These are phyloP conservation scores for Sebastolobus alascanus DNA, from an alignment of 2,797 vertebrate genomes.

Conservation along the genomic window DNA sequence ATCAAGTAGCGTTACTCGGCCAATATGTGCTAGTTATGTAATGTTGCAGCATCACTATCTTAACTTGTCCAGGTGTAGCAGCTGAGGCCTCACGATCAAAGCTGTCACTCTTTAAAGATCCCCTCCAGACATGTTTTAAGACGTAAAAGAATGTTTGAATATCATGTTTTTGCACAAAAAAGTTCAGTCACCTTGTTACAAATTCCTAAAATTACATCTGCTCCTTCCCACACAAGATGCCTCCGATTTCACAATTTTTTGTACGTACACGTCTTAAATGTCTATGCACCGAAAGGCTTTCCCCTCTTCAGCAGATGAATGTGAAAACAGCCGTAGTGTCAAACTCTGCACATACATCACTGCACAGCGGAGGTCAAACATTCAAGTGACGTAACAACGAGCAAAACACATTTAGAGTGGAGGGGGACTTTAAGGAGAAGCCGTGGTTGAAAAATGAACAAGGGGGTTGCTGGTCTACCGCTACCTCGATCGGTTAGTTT, in stretches of 20 bases:
- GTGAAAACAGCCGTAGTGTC: neutral
- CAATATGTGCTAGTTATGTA: neutral
- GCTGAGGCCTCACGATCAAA: neutral
- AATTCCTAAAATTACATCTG: neutral
- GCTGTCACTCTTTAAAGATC: neutral
- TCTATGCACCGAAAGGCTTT: too few relatives aligned
- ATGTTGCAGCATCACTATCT: neutral
- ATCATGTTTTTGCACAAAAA: neutral
- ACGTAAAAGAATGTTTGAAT: neutral
- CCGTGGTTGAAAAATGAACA: neutral
- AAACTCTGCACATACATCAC: neutral
- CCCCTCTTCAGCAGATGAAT: neutral
- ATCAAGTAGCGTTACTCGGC: rapidly evolving
- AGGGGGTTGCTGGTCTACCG: too few relatives aligned
- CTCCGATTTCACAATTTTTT: neutral
- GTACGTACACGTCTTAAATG: neutral
- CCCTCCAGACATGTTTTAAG: too few relatives aligned
- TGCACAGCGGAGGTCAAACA: neutral
- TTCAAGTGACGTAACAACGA: neutral
- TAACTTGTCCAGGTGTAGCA: neutral
- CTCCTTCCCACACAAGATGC: neutral
- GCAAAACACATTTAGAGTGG: neutral
- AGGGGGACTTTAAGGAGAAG: neutral
- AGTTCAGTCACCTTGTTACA: neutral
- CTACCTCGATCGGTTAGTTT: too few relatives aligned